Evolutionary conservation across 2,888 invertebrate genomes (phyloP).

Genomic region (Nebria brevicollis): DNA sequence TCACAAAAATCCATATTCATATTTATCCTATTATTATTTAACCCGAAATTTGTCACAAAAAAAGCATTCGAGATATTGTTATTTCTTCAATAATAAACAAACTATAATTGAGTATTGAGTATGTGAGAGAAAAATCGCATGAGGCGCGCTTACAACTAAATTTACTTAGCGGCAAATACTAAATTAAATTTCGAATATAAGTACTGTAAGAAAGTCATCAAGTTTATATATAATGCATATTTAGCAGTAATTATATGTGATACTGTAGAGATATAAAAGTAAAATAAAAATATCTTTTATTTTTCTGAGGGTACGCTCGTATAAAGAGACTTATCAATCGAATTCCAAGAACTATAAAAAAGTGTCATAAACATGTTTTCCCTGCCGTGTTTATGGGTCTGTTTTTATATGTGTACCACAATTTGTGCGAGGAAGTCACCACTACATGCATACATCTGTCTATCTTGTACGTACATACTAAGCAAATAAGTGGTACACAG

Average conservation of each 20-base stretch:
- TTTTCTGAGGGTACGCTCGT: background rate
- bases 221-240: no score
- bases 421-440: background rate
- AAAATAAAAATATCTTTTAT: background rate
- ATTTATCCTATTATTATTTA: background rate
- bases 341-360: background rate
- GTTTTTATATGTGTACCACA: background rate
- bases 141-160: no score
- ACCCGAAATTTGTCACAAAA: background rate
- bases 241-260: background rate
- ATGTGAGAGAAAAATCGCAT: no score
- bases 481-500: background rate
- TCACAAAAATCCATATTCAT: background rate
- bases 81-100: no score
- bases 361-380: background rate
- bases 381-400: background rate
- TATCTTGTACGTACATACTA: background rate
- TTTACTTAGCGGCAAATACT: no score
- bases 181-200: no score
- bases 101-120: no score
- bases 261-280: background rate
- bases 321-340: conserved; percentile 1
- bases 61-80: no score
- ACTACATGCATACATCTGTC: no score
- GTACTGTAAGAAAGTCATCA: no score